Conservation (phyloP, 92 coral and sea anemone genomes). For the Porites cylindrica region DNA sequence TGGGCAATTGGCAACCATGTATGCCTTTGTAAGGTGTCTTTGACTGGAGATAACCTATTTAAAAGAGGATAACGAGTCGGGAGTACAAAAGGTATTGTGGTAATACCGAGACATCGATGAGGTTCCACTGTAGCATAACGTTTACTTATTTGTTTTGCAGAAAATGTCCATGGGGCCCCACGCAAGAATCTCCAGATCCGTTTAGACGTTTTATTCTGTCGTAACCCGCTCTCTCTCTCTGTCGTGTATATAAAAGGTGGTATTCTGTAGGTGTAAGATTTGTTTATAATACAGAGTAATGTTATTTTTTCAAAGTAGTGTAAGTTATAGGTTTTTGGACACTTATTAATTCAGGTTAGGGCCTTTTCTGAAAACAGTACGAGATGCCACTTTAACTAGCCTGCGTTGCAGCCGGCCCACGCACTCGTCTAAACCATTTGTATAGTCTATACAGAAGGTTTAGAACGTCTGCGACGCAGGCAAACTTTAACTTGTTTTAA, state of each 20-base stretch:
- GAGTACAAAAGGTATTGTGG: too few species aligned
- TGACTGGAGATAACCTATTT: too few species aligned
- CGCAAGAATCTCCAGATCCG: constrained; percentile 84
- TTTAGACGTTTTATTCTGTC: constrained; percentile 59
- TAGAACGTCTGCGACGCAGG: too few species aligned
- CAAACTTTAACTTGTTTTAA: not conserved
- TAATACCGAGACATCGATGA: too few species aligned
- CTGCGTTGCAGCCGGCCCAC: too few species aligned
- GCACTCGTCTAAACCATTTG: too few species aligned
- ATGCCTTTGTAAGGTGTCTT: too few species aligned
- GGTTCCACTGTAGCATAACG: too few species aligned
- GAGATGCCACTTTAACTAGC: not conserved
- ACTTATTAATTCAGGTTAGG: not conserved
- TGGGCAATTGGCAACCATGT: too few species aligned
- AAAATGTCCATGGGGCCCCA: constrained; percentile 93
- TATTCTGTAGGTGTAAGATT: not conserved
- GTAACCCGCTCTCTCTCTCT: not conserved
- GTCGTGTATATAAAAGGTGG: not conserved
- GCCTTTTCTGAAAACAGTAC: not conserved
- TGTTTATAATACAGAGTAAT: not conserved
- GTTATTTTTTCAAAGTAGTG: not conserved
- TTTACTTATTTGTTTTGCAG: constrained; percentile 38
- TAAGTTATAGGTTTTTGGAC: not conserved
- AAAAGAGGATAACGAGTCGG: too few species aligned
- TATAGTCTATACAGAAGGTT: too few species aligned